A percentile compares a stretch with the other conserved stretches of the same genome.
Evolutionary conservation across 2,797 vertebrate genomes (phyloP).

Genomic region (Scolopax rusticola): DNA sequence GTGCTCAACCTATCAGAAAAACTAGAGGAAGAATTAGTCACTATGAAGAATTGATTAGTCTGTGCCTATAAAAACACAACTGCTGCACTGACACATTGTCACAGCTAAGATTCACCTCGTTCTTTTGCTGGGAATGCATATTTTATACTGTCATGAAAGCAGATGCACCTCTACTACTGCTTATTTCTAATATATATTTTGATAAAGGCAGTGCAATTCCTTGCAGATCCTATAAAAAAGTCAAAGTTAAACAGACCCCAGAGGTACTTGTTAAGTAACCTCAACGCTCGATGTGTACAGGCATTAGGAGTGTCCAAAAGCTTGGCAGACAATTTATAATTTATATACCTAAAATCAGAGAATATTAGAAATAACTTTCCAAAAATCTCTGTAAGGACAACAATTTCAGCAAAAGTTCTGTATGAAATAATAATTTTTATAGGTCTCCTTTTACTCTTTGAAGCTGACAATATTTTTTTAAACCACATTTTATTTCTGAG

Average conservation of each 20-base stretch:
- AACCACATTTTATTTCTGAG: neutral
- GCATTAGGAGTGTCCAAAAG: neutral
- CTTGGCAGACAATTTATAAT: neutral
- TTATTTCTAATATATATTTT: neutral
- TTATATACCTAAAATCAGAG: neutral
- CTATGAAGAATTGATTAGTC: neutral
- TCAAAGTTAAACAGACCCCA: neutral
- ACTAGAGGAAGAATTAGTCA: neutral
- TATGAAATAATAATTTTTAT: neutral
- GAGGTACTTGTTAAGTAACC: neutral
- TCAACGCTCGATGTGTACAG: fast-evolving
- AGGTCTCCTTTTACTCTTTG: neutral
- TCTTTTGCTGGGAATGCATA: neutral
- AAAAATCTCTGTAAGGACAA: neutral
- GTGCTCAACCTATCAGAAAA: neutral
- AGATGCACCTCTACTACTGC: neutral
- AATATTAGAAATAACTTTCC: neutral
- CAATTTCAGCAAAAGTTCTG: neutral
- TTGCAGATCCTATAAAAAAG: neutral
- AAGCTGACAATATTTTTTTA: neutral
- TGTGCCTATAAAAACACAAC: neutral
- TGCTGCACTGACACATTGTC: neutral
- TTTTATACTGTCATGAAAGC: neutral
- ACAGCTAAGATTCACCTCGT: neutral
- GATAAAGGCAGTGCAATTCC: neutral